Conservation (phyloP, 2,888 invertebrate species). For the Sinopyrophorus schimmeli region DNA sequence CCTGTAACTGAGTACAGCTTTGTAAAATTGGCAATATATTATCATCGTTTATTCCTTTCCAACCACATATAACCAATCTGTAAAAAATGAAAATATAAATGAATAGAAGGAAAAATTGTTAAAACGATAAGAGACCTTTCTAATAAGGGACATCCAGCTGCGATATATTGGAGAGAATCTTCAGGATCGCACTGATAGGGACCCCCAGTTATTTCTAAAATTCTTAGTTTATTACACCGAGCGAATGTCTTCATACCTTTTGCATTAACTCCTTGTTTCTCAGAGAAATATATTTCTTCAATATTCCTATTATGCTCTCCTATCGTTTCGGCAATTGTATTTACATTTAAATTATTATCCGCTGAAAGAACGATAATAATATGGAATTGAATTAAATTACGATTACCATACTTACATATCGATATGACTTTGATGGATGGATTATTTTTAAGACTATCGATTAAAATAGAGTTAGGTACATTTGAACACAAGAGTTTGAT, state of each 20-base stretch:
- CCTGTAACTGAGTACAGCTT: constrained; percentile 41
- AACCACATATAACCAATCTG: constrained; percentile 43
- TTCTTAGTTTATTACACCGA: constrained; percentile 41
- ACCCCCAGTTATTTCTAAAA: constrained; percentile 38
- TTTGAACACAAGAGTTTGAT: constrained; percentile 40
- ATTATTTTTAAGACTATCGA: constrained; percentile 41
- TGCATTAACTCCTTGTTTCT: constrained; percentile 40
- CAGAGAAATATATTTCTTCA: constrained; percentile 41
- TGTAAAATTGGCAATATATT: constrained; percentile 43
- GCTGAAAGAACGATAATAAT: constrained; percentile 30
- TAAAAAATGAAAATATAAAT: constrained; percentile 12
- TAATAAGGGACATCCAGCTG: constrained; percentile 43
- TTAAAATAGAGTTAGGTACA: constrained; percentile 41
- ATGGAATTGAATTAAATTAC: constrained; percentile 3
- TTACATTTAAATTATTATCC: constrained; percentile 43
- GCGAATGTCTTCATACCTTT: constrained; percentile 42
- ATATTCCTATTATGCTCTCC: constrained; percentile 39
- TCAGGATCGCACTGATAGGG: constrained; percentile 44
- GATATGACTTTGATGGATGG: constrained; percentile 35
- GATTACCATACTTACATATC: constrained; percentile 38
- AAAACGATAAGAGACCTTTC: constrained; percentile 37
- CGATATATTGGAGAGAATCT: constrained; percentile 44
- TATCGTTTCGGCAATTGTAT: constrained; percentile 43
- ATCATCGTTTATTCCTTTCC: constrained; percentile 45
- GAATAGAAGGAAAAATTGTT: not conserved